Base-by-base conservation (phyloP, 2,888 invertebrate genomes). In the Steinernema scapterisci region DNA sequence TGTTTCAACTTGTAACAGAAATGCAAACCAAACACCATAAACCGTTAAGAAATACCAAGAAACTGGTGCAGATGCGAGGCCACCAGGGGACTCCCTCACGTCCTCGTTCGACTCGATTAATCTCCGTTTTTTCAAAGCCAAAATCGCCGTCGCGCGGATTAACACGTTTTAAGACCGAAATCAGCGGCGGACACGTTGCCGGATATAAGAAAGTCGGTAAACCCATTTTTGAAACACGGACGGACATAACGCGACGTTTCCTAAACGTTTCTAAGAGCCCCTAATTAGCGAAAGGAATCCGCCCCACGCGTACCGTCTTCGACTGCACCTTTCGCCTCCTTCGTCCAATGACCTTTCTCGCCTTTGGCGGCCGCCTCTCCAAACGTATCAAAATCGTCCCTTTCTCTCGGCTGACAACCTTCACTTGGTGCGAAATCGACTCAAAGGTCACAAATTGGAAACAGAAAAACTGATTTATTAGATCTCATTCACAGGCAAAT, bases 351-450 rank as follows among this genome's bases (percentile, higher is more conserved):
- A 48, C 63, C 56, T 45, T 38, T 46, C 48, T n/a, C n/a, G n/a
- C n/a, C 70, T 45, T 48, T 19, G 19, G 45, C 23, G 16, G 43
- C 19, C 31, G 70, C 23, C 27, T 31, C 25, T 25, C 54, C 19
- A 54, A 48, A 54, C 23, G 54, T 54, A 54, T 9, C 54, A 54
- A 54, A 38, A 19, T 54, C 54, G 54, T 25, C 48, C 19, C 25
- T 54, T 54, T 54, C 23, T 54, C 54, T 54, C 63, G 63, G 31
- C 63, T 27, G 63, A 63, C 63, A 63, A 63, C 63, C 63, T 63
- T 63, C 54, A 25, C 54, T 19, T 21, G 63, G 38, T 63, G 63
- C n/a, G 63, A 63, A 63, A 38, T 31, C 31, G 63, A 63, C 38
- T 27, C 31, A 63, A 63, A 63, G 63, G 63, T 63, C 63, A 48